Percentiles rank a stretch among this genome's conserved stretches.
Evolutionary conservation across 1,140 invertebrate genomes (phyloP).

Genomic region (Lamellibrachia luymesi): DNA sequence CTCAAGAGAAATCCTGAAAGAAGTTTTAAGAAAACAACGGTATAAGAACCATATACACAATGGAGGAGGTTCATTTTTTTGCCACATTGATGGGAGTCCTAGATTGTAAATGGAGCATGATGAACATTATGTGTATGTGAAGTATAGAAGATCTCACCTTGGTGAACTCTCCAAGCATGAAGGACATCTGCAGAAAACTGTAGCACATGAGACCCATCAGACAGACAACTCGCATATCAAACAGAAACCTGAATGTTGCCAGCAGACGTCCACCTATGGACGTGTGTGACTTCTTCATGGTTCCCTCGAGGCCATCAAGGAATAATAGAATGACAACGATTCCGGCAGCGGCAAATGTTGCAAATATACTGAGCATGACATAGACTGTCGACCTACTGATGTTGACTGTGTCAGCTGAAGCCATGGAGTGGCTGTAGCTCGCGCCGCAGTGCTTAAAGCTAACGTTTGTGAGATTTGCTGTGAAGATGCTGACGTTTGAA

Average conservation of each 20-base stretch:
- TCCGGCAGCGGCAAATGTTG: slow-evolving; percentile 33
- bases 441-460: background rate
- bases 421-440: slow-evolving; percentile 10
- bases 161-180: slow-evolving; percentile 36
- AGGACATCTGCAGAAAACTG: slow-evolving; percentile 33
- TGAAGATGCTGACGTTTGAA: slow-evolving; percentile 21
- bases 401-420: background rate
- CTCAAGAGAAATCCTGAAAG: too few relatives aligned
- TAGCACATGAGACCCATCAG: slow-evolving; percentile 40
- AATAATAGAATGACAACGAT: slow-evolving; percentile 36
- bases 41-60: too few relatives aligned
- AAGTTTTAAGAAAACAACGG: too few relatives aligned
- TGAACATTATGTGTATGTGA: too few relatives aligned
- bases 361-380: slow-evolving; percentile 41
- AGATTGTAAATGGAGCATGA: too few relatives aligned
- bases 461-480: slow-evolving; percentile 14
- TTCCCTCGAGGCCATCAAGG: slow-evolving; percentile 39
- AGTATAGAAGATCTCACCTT: slow-evolving; percentile 26
- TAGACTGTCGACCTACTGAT: slow-evolving; percentile 28
- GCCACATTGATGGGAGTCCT: too few relatives aligned
- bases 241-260: slow-evolving; percentile 37
- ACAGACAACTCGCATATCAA: slow-evolving; percentile 30
- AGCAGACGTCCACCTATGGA: slow-evolving; percentile 30
- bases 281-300: slow-evolving; percentile 28
- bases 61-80: too few relatives aligned